Percentiles rank a stretch among this genome's conserved stretches.
Evolutionary conservation across 2,113 vertebrate genomes (phyloP).

Genomic region (Aptenodytes forsteri): DNA sequence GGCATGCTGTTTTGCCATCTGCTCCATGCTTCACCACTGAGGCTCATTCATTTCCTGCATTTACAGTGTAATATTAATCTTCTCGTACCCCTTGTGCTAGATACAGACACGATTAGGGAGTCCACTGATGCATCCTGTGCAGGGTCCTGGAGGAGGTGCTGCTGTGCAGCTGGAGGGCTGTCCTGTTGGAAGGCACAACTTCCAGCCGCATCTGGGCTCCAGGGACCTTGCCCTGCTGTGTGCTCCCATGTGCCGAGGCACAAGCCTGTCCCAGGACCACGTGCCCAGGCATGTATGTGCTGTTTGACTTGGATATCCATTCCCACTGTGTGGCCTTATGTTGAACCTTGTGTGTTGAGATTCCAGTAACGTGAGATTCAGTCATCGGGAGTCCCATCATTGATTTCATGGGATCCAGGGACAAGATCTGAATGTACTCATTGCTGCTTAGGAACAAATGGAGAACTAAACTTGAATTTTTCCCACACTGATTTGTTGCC

Average conservation of each 20-base stretch:
- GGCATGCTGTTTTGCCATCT: background rate
- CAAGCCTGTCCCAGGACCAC: rapidly evolving
- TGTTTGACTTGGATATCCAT: background rate
- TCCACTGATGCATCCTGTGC: background rate
- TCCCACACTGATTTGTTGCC: background rate
- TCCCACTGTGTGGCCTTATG: background rate
- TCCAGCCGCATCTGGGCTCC: background rate
- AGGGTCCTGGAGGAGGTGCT: background rate
- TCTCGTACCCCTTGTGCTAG: background rate
- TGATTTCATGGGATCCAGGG: background rate
- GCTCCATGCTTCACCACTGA: background rate
- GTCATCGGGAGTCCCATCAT: background rate
- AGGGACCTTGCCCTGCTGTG: background rate
- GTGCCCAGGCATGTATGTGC: background rate
- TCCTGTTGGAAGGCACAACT: background rate
- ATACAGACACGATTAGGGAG: background rate
- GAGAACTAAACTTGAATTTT: background rate
- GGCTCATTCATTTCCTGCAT: background rate
- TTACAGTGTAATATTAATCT: background rate
- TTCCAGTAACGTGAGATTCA: background rate
- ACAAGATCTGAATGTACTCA: background rate
- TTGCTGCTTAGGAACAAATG: background rate
- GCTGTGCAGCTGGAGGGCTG: background rate
- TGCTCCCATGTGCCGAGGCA: background rate
- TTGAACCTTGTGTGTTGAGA: background rate